Base-by-base conservation (phyloP, 2,797 vertebrate species). In the Neoniphon sammara region DNA sequence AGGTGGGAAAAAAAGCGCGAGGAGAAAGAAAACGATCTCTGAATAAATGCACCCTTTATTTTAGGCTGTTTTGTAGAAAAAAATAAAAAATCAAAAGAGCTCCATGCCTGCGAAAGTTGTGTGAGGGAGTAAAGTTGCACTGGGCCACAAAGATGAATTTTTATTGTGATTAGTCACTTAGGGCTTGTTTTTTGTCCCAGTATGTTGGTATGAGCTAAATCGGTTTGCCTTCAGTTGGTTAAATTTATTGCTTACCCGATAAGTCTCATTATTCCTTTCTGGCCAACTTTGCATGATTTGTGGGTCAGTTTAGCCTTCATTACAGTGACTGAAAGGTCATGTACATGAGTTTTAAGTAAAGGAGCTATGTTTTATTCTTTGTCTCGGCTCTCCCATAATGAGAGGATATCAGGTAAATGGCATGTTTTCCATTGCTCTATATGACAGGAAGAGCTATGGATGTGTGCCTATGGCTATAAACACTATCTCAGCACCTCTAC, bases 11-110 rank as follows among this genome's bases (percentile, higher is more conserved):
- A 27, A 12, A 23, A 53, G 11, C 15, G 25, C 23, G 77, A 75
- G 46, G 75, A 70, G 75, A 77, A 47, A 73, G 55, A n/a, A 73
- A 75, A 63, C 49, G 0, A 58, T 68, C 47, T 76, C 25, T 47
- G 30, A 36, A 17, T 63, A 50, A 70, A 39, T 59, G 44, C 27
- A 34, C 57, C 66, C 54, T 68, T 58, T 39, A 39, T 70, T 23
- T 52, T 7, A 50, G 46, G 18, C 44, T 25, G 56, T 47, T 58
- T 49, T 39, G 36, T 39, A n/a, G n/a, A n/a, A n/a, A 39, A 39
- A 39, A 39, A 39, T 17, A 30, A 30, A 30, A 30, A 25, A 25
- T n/a, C 47, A 49, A 46, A 46, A 66, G 10, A 12, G 2, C n/a
- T 14, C 23, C 18, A 8, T 15, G 53, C 27, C 15, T 15, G 14